A percentile compares a stretch with the other conserved stretches of the same genome.
Conservation (phyloP, 1,140 invertebrate genomes). For the Coelopa frigida region DNA sequence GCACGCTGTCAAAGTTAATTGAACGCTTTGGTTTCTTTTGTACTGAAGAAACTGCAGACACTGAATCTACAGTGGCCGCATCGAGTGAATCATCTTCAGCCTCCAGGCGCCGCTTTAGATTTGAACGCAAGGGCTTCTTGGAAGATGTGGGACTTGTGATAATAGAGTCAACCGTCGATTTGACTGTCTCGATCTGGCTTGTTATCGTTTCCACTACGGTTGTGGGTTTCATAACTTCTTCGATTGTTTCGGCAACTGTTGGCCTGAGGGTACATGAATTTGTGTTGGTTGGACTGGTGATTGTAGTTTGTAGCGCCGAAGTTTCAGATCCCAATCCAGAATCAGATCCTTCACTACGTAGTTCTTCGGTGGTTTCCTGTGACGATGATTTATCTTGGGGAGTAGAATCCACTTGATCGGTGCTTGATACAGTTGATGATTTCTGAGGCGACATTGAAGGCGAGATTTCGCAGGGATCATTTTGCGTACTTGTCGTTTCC, state of each 20-base stretch:
- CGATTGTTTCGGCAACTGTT: neutral
- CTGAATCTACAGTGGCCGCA: slow-evolving; percentile 12
- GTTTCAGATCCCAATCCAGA: slow-evolving; percentile 65
- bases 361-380: slow-evolving; percentile 41
- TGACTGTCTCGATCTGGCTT: neutral
- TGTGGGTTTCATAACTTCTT: no score
- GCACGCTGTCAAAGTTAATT: slow-evolving; percentile 86
- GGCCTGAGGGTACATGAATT: neutral
- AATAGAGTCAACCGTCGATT: neutral
- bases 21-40: slow-evolving; percentile 64
- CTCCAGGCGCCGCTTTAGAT: slow-evolving; percentile 43
- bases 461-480: neutral
- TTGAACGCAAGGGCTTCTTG: slow-evolving; percentile 22
- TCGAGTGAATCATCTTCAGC: slow-evolving; percentile 51
- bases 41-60: slow-evolving; percentile 21
- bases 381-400: neutral
- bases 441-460: neutral
- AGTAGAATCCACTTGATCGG: no score
- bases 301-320: slow-evolving; percentile 23
- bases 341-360: slow-evolving; percentile 70
- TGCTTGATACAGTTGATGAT: no score
- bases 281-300: slow-evolving; percentile 5
- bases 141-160: neutral
- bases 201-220: neutral
- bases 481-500: slow-evolving; percentile 2